Evolutionary conservation across 2,113 vertebrate genomes (phyloP).

Genomic region (Ornithorhynchus anatinus): DNA sequence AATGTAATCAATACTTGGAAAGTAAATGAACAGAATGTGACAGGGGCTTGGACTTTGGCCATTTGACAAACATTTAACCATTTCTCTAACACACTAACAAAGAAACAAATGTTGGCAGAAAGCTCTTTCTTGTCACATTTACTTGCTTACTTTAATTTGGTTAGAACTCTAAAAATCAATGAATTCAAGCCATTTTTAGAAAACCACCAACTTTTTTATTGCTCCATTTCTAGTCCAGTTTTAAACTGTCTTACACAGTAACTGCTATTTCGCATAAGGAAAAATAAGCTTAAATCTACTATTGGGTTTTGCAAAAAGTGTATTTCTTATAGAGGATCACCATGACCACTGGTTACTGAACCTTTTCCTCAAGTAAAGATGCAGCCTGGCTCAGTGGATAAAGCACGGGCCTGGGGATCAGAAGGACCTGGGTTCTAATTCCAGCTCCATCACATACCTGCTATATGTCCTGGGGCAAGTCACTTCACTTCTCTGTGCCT

Average conservation of each 20-base stretch:
- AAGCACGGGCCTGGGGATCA: too few species aligned
- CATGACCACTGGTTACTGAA: too few species aligned
- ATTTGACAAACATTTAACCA: constrained; percentile 43
- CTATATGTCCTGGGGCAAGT: too few species aligned
- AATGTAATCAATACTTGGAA: constrained; percentile 48
- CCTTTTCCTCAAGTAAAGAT: too few species aligned
- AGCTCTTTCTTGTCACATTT: constrained; percentile 12
- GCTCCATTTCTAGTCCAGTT: not conserved
- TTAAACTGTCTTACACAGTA: not conserved
- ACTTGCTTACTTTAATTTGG: constrained; percentile 35
- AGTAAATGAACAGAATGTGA: constrained; percentile 22
- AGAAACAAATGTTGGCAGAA: not conserved
- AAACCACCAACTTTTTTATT: not conserved
- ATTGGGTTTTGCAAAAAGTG: too few species aligned
- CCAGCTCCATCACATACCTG: too few species aligned
- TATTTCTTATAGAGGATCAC: too few species aligned
- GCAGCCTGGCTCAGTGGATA: too few species aligned
- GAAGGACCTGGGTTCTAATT: too few species aligned
- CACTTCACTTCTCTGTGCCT: too few species aligned
- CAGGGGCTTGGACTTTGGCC: constrained; percentile 27
- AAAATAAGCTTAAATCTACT: not conserved
- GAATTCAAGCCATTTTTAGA: constrained; percentile 22
- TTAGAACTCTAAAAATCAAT: constrained; percentile 23
- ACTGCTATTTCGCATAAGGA: not conserved
- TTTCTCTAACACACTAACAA: constrained; percentile 34